A percentile compares a stretch with the other conserved stretches of the same genome.
Evolutionary conservation across 2,113 vertebrate genomes (phyloP).

Genomic region (Anguilla rostrata): DNA sequence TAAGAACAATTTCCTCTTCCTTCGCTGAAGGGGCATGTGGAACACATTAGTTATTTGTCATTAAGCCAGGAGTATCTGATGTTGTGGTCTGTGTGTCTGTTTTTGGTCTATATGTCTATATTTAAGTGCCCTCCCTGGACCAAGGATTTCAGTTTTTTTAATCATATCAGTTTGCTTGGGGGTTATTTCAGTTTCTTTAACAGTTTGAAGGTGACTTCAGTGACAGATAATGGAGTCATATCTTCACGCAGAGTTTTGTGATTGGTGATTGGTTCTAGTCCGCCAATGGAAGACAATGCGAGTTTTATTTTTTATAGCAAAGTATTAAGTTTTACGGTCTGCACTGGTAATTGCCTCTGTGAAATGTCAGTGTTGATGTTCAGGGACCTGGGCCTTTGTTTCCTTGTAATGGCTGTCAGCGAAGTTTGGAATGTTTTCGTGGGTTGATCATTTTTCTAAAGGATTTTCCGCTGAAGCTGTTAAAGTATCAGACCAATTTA

Average conservation of each 20-base stretch:
- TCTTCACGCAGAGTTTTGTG: too few species aligned
- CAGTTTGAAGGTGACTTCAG: neutral
- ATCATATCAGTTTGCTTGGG: neutral
- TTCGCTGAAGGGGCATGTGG: conserved; percentile 60
- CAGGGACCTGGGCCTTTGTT: neutral
- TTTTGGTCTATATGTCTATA: conserved; percentile 4
- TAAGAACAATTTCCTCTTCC: conserved; percentile 65
- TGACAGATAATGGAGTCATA: neutral
- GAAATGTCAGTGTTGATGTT: conserved; percentile 23
- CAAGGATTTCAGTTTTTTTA: neutral
- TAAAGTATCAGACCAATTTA: neutral
- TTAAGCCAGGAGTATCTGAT: conserved; percentile 55
- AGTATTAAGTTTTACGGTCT: neutral
- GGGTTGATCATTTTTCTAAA: conserved; percentile 14
- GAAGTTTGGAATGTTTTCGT: conserved; percentile 11
- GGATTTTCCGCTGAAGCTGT: neutral
- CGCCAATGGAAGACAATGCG: neutral
- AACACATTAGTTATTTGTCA: conserved; percentile 63
- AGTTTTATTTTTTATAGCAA: neutral
- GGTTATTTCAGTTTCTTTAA: neutral
- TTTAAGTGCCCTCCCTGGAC: conserved; percentile 10
- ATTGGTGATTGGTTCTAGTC: neutral
- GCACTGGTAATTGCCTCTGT: neutral
- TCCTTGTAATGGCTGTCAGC: neutral
- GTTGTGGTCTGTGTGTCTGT: neutral